Evolutionary conservation across 2,113 vertebrate species (phyloP).

Genomic region (Buteo buteo): DNA sequence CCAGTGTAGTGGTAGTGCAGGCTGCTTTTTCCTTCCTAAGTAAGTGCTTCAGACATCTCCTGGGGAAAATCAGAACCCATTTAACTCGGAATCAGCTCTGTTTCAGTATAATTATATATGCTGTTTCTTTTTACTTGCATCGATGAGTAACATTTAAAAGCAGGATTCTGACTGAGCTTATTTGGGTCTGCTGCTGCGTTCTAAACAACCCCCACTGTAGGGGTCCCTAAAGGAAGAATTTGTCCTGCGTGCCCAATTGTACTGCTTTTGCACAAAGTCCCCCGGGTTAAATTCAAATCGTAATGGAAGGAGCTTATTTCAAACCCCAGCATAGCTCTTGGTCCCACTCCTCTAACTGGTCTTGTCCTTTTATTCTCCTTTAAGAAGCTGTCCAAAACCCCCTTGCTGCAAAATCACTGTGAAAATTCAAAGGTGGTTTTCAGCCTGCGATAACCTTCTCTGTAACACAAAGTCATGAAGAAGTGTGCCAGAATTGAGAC

Average conservation of each 20-base stretch:
- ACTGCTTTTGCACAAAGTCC: background rate
- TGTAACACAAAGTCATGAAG: background rate
- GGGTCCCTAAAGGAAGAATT: background rate
- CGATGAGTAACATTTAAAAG: background rate
- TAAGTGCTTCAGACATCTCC: background rate
- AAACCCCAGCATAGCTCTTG: background rate
- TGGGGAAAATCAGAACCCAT: background rate
- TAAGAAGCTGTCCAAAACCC: background rate
- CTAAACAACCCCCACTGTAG: background rate
- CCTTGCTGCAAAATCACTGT: background rate
- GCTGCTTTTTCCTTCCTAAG: background rate
- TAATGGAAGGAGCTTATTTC: background rate
- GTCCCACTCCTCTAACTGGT: background rate
- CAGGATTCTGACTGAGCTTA: background rate
- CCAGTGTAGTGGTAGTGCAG: background rate
- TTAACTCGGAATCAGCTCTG: background rate
- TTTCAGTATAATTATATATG: background rate
- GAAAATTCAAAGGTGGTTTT: background rate
- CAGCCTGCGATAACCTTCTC: background rate
- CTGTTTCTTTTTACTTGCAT: background rate
- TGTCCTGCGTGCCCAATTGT: accelerated
- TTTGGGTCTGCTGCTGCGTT: background rate
- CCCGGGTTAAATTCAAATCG: background rate
- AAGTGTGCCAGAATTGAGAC: background rate
- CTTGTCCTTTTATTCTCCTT: background rate